phyloP scores from a whole-genome alignment of 2,797 vertebrate genomes.

The Sebastes hubbsi region DNA sequence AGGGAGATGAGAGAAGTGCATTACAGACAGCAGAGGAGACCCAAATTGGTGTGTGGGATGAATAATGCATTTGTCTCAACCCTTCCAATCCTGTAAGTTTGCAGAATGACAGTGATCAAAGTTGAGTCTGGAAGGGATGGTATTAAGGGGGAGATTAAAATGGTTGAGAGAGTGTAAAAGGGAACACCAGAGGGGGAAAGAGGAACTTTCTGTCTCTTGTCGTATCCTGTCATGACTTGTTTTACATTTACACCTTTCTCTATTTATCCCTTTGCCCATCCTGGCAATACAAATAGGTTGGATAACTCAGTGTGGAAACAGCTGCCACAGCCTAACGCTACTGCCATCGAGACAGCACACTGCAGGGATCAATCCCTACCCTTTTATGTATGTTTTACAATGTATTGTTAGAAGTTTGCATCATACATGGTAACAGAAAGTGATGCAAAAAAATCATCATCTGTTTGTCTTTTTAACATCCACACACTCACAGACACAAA shows the following conservation, averaged over 20 bases:
- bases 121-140: constrained; percentile 76
- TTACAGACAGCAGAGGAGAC: constrained; percentile 67
- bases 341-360: constrained; percentile 14
- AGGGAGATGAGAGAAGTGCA: constrained; percentile 74
- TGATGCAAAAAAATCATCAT: constrained; percentile 23
- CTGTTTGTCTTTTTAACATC: constrained; percentile 49
- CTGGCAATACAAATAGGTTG: constrained; percentile 64
- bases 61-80: constrained; percentile 79
- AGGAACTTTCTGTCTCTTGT: constrained; percentile 74
- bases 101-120: constrained; percentile 80
- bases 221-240: constrained; percentile 78
- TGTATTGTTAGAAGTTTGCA: background rate
- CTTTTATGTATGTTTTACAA: background rate
- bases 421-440: constrained; percentile 22
- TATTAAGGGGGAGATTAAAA: constrained; percentile 77
- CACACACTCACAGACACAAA: constrained; percentile 20
- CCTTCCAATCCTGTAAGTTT: constrained; percentile 74
- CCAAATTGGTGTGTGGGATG: constrained; percentile 71
- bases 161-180: constrained; percentile 66
- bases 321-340: constrained; percentile 45
- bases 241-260: constrained; percentile 77
- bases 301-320: constrained; percentile 65
- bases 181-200: constrained; percentile 58
- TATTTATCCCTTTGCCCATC: constrained; percentile 65
- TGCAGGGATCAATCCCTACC: background rate